phyloP scores from a whole-genome alignment of 2,113 vertebrate species.

The Urocolius indicus region DNA sequence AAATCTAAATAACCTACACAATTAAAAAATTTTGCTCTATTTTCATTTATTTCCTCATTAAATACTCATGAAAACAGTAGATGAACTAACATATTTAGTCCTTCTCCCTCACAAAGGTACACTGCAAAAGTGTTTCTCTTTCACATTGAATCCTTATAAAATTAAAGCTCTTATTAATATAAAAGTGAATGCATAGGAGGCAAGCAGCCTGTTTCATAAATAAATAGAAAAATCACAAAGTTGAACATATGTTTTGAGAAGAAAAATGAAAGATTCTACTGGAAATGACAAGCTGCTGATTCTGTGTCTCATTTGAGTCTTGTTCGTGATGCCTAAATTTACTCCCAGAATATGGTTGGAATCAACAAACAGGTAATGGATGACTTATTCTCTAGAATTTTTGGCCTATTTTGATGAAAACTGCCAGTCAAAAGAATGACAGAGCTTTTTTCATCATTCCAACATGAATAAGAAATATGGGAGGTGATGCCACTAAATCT shows the following conservation, averaged over 20 bases:
- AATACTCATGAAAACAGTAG: background rate
- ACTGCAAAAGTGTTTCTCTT: background rate
- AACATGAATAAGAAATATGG: background rate
- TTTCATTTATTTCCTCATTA: background rate
- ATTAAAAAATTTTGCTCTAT: background rate
- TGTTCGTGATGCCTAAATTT: slow-evolving; percentile 57
- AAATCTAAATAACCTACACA: background rate
- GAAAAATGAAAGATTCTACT: slow-evolving; percentile 31
- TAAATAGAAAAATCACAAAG: slow-evolving; percentile 10
- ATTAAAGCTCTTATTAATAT: background rate
- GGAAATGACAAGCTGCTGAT: slow-evolving; percentile 56
- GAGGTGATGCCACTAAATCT: background rate
- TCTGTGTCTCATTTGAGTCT: slow-evolving; percentile 37
- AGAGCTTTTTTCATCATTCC: slow-evolving; percentile 3
- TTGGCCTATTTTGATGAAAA: slow-evolving; percentile 58
- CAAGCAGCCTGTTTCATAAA: slow-evolving; percentile 31
- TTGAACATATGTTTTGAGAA: slow-evolving; percentile 52
- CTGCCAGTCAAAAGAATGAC: slow-evolving; percentile 40
- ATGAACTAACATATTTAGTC: background rate
- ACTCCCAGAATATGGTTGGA: slow-evolving; percentile 2
- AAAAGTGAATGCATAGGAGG: slow-evolving; percentile 24
- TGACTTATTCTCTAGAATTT: background rate
- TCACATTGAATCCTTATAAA: background rate
- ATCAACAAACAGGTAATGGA: slow-evolving; percentile 37
- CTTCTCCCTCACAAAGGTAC: background rate